A percentile compares a stretch with the other conserved stretches of the same genome.
These are phyloP conservation scores for Panzeria rudis DNA, from an alignment of 2,888 invertebrate species.

Conservation along the genomic window DNA sequence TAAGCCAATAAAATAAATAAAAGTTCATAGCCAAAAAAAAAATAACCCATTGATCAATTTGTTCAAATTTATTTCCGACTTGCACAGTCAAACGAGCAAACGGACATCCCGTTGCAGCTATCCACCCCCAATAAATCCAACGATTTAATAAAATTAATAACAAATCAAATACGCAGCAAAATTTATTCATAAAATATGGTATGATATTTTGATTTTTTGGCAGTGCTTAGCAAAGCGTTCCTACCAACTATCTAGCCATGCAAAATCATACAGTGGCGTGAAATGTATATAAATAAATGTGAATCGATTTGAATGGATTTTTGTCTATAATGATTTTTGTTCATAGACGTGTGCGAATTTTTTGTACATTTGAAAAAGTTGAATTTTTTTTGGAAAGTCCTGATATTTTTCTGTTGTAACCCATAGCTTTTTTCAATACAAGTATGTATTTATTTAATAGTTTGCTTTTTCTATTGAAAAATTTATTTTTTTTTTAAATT, in stretches of 20 bases:
- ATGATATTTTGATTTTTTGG: conserved; percentile 50
- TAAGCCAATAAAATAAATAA: conserved; percentile 29
- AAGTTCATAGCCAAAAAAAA: conserved; percentile 25
- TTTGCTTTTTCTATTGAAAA: too few species aligned
- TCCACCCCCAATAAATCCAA: conserved; percentile 50
- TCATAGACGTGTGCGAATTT: too few species aligned
- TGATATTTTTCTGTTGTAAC: too few species aligned
- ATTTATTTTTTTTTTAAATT: too few species aligned
- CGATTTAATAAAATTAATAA: background rate
- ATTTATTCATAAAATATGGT: conserved; percentile 41
- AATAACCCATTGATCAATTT: conserved; percentile 56
- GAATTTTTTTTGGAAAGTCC: too few species aligned
- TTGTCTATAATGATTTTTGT: too few species aligned
- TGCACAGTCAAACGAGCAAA: background rate
- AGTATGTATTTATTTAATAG: too few species aligned
- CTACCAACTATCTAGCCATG: background rate
- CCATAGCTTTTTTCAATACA: too few species aligned
- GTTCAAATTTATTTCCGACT: conserved; percentile 39
- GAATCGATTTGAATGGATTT: too few species aligned
- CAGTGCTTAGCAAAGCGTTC: conserved; percentile 17
- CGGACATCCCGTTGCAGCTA: background rate
- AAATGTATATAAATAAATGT: too few species aligned
- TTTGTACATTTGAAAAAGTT: too few species aligned
- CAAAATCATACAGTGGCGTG: background rate
- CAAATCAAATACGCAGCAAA: conserved; percentile 54